Base-by-base conservation (phyloP, 2,113 vertebrate genomes). In the Daphoenositta chrysoptera region DNA sequence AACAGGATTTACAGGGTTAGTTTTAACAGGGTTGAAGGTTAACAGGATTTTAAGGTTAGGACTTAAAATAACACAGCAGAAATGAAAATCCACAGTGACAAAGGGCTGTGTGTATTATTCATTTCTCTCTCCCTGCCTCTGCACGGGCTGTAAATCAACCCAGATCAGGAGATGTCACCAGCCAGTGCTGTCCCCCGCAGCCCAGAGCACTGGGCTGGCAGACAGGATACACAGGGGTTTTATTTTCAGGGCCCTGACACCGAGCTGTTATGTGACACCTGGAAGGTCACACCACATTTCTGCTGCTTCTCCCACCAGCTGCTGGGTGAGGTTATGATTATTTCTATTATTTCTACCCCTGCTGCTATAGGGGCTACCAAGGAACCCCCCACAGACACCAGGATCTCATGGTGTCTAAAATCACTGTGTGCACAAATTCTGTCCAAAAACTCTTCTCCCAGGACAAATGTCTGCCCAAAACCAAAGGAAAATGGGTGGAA, bases 1-100 rank as follows among this genome's bases (percentile, higher is more conserved):
- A 94, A 90, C 58, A 77, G 44, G 54, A 95, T 92, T 93, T 94
- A 63, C 60, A 90, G 60, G 33, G 80, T 75, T 88, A 81, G 58
- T 27, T 95, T 92, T 93, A 92, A 58, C 63, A 83, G 68, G 86
- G 77, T 86, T 86, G 68, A 92, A 90, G 37, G 66, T 80, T 93
- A 95, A 92, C 47, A 73, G 42, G 71, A 86, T 89, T 93, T 96
- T 73, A 88, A 92, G 23, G 47, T 58, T 80, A 83, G 10, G 42
- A 54, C 63, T 92, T 92, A 90, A 90, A 89, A 83, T 42, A 95
- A 86, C 83, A 60, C 71, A 77, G 68, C 64, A 81, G 73, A 96
- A 95, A 79, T 42, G 23, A 81, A 83, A 93, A 78, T 28, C 51
- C 39, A 56, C 19, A 31, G 39, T 83, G 40, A 70, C 1, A 18